Conservation (phyloP, 2,113 vertebrate species). For the Otis tarda region DNA sequence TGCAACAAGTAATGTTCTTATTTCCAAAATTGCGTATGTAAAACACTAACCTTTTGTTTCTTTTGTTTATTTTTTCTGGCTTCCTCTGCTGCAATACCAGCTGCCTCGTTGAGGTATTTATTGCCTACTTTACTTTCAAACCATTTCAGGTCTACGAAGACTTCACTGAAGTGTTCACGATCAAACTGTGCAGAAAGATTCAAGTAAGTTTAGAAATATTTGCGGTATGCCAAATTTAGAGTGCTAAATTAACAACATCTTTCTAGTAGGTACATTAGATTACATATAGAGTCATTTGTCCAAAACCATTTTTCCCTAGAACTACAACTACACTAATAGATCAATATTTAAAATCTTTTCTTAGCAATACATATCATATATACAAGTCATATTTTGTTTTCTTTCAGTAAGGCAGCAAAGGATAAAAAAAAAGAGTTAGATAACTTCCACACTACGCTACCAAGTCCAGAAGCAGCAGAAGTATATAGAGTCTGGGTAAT, state of each 20-base stretch:
- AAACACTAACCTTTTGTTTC: slow-evolving; percentile 77
- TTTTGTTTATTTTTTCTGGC: slow-evolving; percentile 78
- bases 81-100: slow-evolving; percentile 91
- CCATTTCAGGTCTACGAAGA: slow-evolving; percentile 98
- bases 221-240: not conserved
- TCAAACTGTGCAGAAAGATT: slow-evolving; percentile 84
- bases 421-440: not conserved
- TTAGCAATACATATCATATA: not conserved
- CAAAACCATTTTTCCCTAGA: not conserved
- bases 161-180: slow-evolving; percentile 94
- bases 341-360: not conserved
- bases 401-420: not conserved
- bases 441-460: not conserved
- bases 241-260: not conserved
- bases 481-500: not conserved
- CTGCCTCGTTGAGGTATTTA: slow-evolving; percentile 97
- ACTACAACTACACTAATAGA: not conserved
- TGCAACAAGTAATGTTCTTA: not conserved
- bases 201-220: not conserved
- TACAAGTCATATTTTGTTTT: not conserved
- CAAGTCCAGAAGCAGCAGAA: not conserved
- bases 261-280: not conserved
- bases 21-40: not conserved
- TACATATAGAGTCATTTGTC: not conserved
- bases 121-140: slow-evolving; percentile 99